A percentile compares a stretch with the other conserved stretches of the same genome.
These are phyloP conservation scores for Vireo griseus DNA, from an alignment of 2,797 vertebrate species.

Conservation along the genomic window DNA sequence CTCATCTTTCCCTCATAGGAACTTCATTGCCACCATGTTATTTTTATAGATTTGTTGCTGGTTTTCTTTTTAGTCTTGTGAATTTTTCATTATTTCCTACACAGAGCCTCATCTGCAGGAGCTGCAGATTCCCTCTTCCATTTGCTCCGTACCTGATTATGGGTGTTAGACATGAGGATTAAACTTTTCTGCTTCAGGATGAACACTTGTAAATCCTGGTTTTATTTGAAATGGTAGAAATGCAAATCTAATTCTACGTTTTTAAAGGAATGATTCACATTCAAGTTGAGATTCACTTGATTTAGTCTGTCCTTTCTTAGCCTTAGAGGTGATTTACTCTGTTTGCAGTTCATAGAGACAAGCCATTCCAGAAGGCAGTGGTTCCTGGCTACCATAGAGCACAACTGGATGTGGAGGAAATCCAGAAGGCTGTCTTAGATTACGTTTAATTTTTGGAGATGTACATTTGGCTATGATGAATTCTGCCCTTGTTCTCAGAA, in stretches of 20 bases:
- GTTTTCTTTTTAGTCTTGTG: neutral
- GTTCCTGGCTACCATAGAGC: accelerated
- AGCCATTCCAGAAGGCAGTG: neutral
- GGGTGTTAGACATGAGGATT: neutral
- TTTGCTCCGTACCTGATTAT: neutral
- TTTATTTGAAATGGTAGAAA: neutral
- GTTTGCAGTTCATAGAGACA: neutral
- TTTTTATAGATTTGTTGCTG: neutral
- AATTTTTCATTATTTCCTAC: neutral
- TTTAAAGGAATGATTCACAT: neutral
- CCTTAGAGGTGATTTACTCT: neutral
- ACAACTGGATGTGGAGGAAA: neutral
- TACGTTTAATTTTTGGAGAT: neutral
- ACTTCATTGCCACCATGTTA: neutral
- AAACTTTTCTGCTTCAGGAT: neutral
- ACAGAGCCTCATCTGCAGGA: neutral
- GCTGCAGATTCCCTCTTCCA: neutral
- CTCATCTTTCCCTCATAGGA: neutral
- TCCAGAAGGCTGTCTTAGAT: neutral
- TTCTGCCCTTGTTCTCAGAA: neutral
- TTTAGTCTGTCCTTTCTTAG: neutral
- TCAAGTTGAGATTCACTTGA: neutral
- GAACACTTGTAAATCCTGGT: neutral
- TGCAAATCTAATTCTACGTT: neutral
- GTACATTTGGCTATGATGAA: neutral